Evolutionary conservation across 2,113 vertebrate genomes (phyloP).

Genomic region (Leptosomus discolor): DNA sequence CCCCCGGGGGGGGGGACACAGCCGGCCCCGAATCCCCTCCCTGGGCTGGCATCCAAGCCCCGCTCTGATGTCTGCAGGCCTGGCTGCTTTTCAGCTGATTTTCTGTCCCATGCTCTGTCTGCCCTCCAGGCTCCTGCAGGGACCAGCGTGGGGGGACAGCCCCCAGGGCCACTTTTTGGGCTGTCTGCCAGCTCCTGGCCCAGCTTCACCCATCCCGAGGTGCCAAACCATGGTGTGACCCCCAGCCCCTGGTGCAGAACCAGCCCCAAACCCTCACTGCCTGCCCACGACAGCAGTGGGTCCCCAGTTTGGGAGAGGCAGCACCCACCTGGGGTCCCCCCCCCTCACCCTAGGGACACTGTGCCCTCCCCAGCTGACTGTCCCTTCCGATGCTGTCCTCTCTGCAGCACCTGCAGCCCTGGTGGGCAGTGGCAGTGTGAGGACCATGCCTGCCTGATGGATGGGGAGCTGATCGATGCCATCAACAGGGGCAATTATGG

Average conservation of each 20-base stretch:
- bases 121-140: neutral
- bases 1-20: neutral
- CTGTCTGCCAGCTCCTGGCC: neutral
- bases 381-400: neutral
- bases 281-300: accelerated
- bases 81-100: neutral
- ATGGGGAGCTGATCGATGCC: constrained; percentile 80
- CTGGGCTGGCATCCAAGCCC: neutral
- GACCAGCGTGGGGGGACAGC: neutral
- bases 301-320: neutral
- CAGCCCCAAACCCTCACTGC: accelerated
- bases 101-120: neutral
- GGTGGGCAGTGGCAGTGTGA: constrained; percentile 88
- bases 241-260: neutral
- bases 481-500: constrained; percentile 86
- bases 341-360: accelerated
- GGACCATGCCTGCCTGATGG: constrained; percentile 87
- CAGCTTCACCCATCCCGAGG: accelerated
- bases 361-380: neutral
- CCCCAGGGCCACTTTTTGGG: neutral
- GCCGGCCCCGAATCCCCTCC: neutral
- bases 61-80: neutral
- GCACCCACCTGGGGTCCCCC: accelerated
- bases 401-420: constrained; percentile 82
- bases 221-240: accelerated